These are phyloP conservation scores for Myoxocephalus aenaeus DNA, from an alignment of 2,797 vertebrate species.

Conservation along the genomic window DNA sequence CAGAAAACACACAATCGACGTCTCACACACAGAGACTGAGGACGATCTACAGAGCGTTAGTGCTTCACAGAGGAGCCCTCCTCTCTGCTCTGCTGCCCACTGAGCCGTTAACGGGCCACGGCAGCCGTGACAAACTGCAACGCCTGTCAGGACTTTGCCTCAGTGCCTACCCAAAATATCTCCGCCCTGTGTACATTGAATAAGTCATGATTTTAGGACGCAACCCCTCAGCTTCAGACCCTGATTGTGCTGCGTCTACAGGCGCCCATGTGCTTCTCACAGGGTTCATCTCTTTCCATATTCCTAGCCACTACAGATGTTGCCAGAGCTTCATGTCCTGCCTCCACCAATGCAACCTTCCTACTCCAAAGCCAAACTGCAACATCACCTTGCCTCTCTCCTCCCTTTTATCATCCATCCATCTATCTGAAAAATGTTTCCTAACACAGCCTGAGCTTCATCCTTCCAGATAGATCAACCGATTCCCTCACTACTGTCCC, in stretches of 20 bases:
- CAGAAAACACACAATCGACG: neutral
- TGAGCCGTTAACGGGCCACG: constrained; percentile 44
- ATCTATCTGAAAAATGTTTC: constrained; percentile 33
- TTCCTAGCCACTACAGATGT: neutral
- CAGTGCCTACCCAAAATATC: constrained; percentile 60
- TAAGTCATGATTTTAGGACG: constrained; percentile 61
- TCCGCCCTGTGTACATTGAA: constrained; percentile 52
- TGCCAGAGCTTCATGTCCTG: constrained; percentile 4
- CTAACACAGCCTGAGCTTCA: constrained; percentile 36
- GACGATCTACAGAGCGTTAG: constrained; percentile 24
- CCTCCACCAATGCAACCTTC: constrained; percentile 1
- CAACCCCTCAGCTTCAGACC: constrained; percentile 11
- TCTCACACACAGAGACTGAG: constrained; percentile 8
- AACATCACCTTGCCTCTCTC: constrained; percentile 31
- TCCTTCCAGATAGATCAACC: constrained; percentile 33
- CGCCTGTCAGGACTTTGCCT: constrained; percentile 32
- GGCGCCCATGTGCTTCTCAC: neutral
- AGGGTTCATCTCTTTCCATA: neutral
- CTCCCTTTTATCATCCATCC: constrained; percentile 36
- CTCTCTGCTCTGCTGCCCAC: constrained; percentile 44
- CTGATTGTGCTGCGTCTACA: constrained; percentile 20
- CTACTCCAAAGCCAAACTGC: constrained; percentile 33
- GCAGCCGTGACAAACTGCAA: constrained; percentile 26
- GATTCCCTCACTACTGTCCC: constrained; percentile 15
- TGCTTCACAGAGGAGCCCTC: constrained; percentile 30